Evolutionary conservation across 1,140 invertebrate genomes (phyloP), one percentile per base, ranked within the genome.

Genomic region (Trichonephila clavata): DNA sequence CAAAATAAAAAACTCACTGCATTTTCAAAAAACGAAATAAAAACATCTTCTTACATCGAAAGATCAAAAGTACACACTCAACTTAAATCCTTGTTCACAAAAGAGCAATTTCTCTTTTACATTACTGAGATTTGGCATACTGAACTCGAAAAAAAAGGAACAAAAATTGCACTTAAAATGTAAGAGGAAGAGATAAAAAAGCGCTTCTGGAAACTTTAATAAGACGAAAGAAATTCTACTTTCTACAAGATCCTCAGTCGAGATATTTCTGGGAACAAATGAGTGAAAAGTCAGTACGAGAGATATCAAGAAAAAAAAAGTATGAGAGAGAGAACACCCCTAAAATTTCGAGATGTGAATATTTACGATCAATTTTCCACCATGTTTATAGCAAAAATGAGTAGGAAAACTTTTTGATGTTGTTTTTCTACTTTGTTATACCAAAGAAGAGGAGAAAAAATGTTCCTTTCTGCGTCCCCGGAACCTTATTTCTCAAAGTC

Each of bases 351-450:
- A 59, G 68, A 77, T 60, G 87, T 89, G 87, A 71, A 77, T 89
- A 89, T 89, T 89, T 89, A 89, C 87, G 87, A 89, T 89, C 87
- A 89, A 89, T 89, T 89, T 89, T 77, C 43, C 87, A 50, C 63
- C 87, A 89, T 89, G 68, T 89, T 89, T 89, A 89, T 89, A 60
- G 65, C 21, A 71, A 59, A 89, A 59, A 89, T 20, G 59, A 87
- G 87, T 68, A 13, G 27, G 71, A 77, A 32, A 87, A 18, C 5
- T 60, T 71, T 89, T 77, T 71, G 63, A 89, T 68, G 68, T 60
- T 77, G 68, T 71, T 89, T 77, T 89, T 68, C 63, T 6, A 16
- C 87, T 71, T 89, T 68, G 32, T 77, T 50, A n/a, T 50, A 50
- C 50, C 50, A 50, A 50, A 50, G 50, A 50, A 13, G 50, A 14